Base-by-base conservation (phyloP, 2,797 vertebrate genomes). In the Aplochiton taeniatus region DNA sequence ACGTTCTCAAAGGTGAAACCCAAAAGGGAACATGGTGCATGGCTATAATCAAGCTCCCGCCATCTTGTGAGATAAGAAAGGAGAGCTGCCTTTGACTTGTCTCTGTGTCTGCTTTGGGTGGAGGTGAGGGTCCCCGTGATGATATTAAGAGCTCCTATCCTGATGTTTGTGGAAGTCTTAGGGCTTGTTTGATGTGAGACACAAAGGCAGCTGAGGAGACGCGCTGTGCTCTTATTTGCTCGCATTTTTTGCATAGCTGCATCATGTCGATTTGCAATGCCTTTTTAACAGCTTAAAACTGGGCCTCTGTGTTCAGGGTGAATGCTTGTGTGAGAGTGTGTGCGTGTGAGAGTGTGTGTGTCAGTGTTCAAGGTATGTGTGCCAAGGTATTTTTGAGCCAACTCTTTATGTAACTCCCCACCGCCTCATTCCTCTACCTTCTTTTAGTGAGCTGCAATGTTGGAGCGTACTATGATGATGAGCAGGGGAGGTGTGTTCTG, bases 401-500 rank as follows among this genome's bases (percentile, higher is more conserved):
- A 8, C 11, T 50, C 51, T 63, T 1, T 45, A 60, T 71, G 62
- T 50, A 41, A 60, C 18, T 31, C 31, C 66, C 8, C 44, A 64
- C 18, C 31, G n/a, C 69, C 17, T 65, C 46, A 14, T 78, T 74
- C 68, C 75, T 57, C 49, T 72, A 71, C 74, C 75, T 61, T 79
- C 43, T 82, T 65, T 70, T 80, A 95, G 94, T 94, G 85, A 94
- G 91, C 87, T 96, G 94, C 84, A 88, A 84, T 52, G 84, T 82
- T 52, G 94, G 94, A 69, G 93, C 76, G 0, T 91, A 91, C 83
- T 92, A 87, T 2, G 88, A 95, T 20, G 88, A 82, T 6, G 87
- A 92, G 59, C 93, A 91, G 85, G 93, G 92, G 68, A 87, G 86
- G 73, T 97, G 94, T 73, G 75, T 87, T 81, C 82, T 91, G 60